Evolutionary conservation across 2,113 vertebrate species (phyloP), one percentile per base, ranked within the genome.

Genomic region (Sinocyclocheilus anshuiensis): DNA sequence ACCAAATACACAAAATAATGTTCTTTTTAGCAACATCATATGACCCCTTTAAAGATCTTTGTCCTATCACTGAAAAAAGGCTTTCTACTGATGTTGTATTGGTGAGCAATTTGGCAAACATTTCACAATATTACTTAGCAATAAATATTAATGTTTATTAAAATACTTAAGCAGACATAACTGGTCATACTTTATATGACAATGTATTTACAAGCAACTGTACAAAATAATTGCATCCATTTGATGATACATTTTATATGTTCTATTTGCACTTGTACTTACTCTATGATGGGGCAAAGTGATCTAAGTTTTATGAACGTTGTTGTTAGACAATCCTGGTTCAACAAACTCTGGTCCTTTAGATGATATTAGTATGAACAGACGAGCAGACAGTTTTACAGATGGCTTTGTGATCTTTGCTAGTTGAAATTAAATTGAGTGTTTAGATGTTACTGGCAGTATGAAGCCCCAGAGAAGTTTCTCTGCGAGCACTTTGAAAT

Each of bases 321-420:
- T 39, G 18, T 20, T 20, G 33, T 39, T 6, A 12, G 7, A 48
- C 12, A 75, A 75, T 75, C 11, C 20, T 75, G 39, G 20, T n/a
- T 42, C 4, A 24, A 45, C 72, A 48, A 48, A 48, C n/a, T 12
- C 9, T 24, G 72, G 22, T 75, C 5, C 22, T 45, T 75, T 75
- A 24, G 0, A 24, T 5, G 33, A 72, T 71, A 11, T 71, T 22
- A 71, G 29, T 71, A 6, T 71, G 16, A 71, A 71, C 9, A 72
- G 18, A 39, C 33, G 20, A 72, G 33, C 33, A 48, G 20, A 6
- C 22, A 45, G 2, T 42, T 74, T 42, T 10, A 42, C 71, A 74
- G 20, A 74, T 74, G 39, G 72, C 39, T 45, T n/a, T 75, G 72
- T 45, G 45, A 75, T 75, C 72, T 45, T n/a, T 45, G 39, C 39